Base-by-base conservation (phyloP, 2,888 invertebrate species). In the Philereme transversata region DNA sequence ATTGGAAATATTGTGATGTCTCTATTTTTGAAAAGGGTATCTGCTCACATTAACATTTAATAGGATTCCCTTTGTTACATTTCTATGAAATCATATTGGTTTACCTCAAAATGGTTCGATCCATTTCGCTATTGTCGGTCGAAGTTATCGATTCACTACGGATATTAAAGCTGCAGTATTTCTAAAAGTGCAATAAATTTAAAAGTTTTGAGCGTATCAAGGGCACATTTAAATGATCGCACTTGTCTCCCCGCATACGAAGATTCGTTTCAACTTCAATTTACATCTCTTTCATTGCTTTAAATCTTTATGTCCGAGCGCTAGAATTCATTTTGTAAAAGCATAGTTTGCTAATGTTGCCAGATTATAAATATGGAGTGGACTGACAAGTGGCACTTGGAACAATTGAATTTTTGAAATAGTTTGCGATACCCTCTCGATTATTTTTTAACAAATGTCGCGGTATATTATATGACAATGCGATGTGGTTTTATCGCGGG, bases 381-480 rank as follows among this genome's bases (percentile, higher is more conserved):
- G 63, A 60, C 69, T 76, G 76, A 81, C 84, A 84, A 90, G 88
- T 88, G 88, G 77, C 80, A 85, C 88, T 90, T 81, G 60, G 68
- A 67, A 87, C 89, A 89, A 90, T 90, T 84, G 87, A 86, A 88
- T 83, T 88, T 88, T 83, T 78, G 78, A 81, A 81, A 79, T 80
- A 77, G 80, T 78, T 76, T 73, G 75, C 74, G 88, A 90, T 90
- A 88, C 90, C 88, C 90, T 84, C 84, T 86, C 73, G 79, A 81
- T 81, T 81, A 83, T 84, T 90, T 90, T 90, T 90, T 88, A 90
- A 88, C 91, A 91, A 91, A 91, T 91, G 91, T 90, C 90, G 84
- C 84, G 85, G 86, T 79, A 72, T 78, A 86, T 89, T 86, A 85
- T 77, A 73, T 51, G 79, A 51, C 60, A 58, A 64, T 62, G 77